These are phyloP conservation scores for Pristiophorus japonicus DNA, from an alignment of 2,113 vertebrate genomes.

Conservation along the genomic window DNA sequence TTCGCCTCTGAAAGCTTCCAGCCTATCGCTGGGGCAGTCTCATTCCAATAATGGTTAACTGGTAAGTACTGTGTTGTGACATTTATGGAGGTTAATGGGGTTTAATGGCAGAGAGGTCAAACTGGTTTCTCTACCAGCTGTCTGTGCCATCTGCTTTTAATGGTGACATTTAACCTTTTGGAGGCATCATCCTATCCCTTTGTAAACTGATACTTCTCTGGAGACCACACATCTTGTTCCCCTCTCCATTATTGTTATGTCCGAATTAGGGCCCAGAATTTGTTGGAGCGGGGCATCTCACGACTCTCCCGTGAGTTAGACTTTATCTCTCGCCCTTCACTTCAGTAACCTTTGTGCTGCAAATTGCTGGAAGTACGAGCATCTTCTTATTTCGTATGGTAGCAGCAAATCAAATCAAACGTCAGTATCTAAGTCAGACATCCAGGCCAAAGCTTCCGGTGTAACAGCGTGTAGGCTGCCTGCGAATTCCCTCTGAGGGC, in stretches of 20 bases:
- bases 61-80: not conserved
- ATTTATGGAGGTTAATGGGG: slow-evolving; percentile 12
- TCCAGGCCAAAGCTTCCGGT: no score
- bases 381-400: no score
- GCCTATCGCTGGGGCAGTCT: not conserved
- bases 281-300: not conserved
- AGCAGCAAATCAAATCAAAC: no score
- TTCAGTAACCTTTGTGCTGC: not conserved
- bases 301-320: not conserved
- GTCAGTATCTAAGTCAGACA: no score
- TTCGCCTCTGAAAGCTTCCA: not conserved
- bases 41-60: not conserved
- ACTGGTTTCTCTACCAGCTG: not conserved
- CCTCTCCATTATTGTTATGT: not conserved
- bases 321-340: not conserved
- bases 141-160: not conserved
- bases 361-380: not conserved
- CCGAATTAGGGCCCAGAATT: not conserved
- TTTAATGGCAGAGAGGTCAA: not conserved
- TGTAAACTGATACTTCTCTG: slow-evolving; percentile 12
- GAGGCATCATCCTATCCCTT: not conserved
- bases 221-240: not conserved
- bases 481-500: no score
- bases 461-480: no score
- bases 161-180: not conserved